These are phyloP conservation scores for Caenorhabditis panamensis DNA, from an alignment of 2,888 invertebrate genomes.

Conservation along the genomic window DNA sequence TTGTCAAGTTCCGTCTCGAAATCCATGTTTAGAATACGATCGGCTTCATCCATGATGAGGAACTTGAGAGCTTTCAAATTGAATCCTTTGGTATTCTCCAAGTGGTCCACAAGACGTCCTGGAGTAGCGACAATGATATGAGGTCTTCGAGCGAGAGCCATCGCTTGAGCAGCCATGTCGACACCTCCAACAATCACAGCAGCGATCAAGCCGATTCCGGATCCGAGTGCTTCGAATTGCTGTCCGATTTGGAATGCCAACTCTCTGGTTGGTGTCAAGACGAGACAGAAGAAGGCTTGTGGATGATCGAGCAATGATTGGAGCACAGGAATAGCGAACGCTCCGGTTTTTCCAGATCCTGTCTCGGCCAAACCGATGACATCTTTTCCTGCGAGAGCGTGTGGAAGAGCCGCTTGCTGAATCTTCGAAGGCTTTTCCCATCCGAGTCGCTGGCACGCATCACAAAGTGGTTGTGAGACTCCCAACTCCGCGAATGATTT, in stretches of 20 bases:
- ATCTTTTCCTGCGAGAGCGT: conserved; percentile 91
- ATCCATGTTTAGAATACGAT: conserved; percentile 98
- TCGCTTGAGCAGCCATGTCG: conserved; percentile 96
- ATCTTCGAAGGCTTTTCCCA: conserved; percentile 97
- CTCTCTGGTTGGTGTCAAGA: conserved; percentile 97
- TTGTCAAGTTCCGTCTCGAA: conserved; percentile 96
- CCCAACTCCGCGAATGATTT: conserved; percentile 84
- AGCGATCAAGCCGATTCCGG: conserved; percentile 93
- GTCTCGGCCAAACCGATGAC: conserved; percentile 89
- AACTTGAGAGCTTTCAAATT: conserved; percentile 89
- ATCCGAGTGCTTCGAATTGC: conserved; percentile 94
- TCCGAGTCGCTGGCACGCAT: conserved; percentile 92
- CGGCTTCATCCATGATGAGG: conserved; percentile 97
- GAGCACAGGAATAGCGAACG: conserved; percentile 96
- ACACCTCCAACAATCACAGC: conserved; percentile 98
- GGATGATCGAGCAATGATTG: conserved; percentile 93
- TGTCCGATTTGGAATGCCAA: conserved; percentile 98
- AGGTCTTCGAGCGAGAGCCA: conserved; percentile 94
- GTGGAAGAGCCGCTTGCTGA: conserved; percentile 93
- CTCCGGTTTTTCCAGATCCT: conserved; percentile 95
- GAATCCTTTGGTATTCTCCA: conserved; percentile 98
- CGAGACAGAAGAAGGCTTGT: conserved; percentile 93
- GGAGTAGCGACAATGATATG: conserved; percentile 94
- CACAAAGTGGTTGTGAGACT: conserved; percentile 90
- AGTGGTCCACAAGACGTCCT: conserved; percentile 85